These are phyloP conservation scores for Pachycephala philippinensis DNA, from an alignment of 2,113 vertebrate genomes.

Conservation along the genomic window DNA sequence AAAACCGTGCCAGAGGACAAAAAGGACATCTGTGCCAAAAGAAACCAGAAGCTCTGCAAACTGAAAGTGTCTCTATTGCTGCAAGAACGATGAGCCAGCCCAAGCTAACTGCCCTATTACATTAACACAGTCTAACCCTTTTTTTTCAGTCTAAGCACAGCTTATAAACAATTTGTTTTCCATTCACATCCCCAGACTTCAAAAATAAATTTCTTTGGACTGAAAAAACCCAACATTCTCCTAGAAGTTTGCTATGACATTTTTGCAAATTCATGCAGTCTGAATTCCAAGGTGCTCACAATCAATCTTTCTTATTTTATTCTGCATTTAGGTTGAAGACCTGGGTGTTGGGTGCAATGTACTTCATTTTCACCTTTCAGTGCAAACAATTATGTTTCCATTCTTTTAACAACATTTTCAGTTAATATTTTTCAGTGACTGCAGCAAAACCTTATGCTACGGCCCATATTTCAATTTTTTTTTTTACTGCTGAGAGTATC, in stretches of 20 bases:
- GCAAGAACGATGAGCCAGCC: background rate
- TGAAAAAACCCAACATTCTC: background rate
- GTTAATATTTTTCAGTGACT: background rate
- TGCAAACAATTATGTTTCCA: background rate
- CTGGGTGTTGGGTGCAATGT: background rate
- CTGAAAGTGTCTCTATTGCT: background rate
- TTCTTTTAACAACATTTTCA: background rate
- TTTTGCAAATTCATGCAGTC: slow-evolving; percentile 47
- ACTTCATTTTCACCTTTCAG: background rate
- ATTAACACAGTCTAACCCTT: background rate
- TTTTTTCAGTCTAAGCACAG: background rate
- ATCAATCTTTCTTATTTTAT: background rate
- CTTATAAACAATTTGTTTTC: slow-evolving; percentile 14
- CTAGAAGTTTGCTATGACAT: background rate
- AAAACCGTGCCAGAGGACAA: slow-evolving; percentile 58
- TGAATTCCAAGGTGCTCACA: slow-evolving; percentile 3
- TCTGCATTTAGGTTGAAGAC: background rate
- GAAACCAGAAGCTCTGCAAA: slow-evolving; percentile 48
- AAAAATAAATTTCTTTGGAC: background rate
- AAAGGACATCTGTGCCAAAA: slow-evolving; percentile 50
- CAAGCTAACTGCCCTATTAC: background rate
- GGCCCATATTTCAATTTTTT: background rate
- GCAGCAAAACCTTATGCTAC: slow-evolving; percentile 23
- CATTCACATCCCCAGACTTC: background rate
- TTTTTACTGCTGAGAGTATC: background rate